Conservation (phyloP, 1,140 invertebrate species). For the Ptiloglossa arizonensis region DNA sequence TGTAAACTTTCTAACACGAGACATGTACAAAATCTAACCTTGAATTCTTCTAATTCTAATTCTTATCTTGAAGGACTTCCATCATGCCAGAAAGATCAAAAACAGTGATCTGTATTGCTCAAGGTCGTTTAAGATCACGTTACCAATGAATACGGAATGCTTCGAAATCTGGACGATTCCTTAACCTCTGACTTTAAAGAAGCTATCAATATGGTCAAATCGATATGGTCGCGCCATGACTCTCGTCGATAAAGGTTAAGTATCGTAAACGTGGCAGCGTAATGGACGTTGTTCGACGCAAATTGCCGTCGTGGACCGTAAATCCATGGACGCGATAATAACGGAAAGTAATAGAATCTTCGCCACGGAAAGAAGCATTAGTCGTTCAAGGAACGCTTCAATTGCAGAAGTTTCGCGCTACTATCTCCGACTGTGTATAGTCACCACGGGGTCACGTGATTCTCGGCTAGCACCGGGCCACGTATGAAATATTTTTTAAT, state of each 20-base stretch:
- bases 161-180: no score
- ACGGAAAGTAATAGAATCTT: conserved; percentile 11
- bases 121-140: no score
- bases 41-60: no score
- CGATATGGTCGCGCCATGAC: neutral
- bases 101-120: no score
- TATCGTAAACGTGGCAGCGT: conserved; percentile 1
- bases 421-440: neutral
- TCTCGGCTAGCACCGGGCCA: no score
- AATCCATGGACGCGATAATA: conserved; percentile 1
- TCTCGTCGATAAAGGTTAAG: neutral
- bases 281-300: neutral
- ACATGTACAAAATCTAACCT: no score
- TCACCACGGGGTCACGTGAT: neutral
- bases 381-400: neutral
- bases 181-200: no score
- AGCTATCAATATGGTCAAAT: neutral
- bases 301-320: neutral
- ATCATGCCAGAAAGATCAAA: no score
- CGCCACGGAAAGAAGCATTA: neutral
- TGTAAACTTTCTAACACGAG: no score
- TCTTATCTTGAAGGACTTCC: no score
- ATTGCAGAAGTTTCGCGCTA: conserved; percentile 2
- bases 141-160: no score
- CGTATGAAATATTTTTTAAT: conserved; percentile 26